A percentile compares a stretch with the other conserved stretches of the same genome.
These are phyloP conservation scores for Nothoprocta pentlandii DNA, from an alignment of 2,113 vertebrate species.

Conservation along the genomic window DNA sequence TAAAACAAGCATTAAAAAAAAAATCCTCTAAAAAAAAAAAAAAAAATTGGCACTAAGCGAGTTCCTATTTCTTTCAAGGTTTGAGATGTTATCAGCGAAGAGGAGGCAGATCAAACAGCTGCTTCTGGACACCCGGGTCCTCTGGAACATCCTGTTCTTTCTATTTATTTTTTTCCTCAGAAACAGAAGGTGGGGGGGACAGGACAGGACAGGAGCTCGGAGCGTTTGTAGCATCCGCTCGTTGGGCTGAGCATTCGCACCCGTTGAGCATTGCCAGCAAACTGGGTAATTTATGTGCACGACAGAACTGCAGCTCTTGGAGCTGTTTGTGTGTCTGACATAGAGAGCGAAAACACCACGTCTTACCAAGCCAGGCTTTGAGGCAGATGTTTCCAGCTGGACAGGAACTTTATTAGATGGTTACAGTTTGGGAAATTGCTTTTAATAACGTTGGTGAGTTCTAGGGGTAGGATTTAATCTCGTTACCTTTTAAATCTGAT, in stretches of 20 bases:
- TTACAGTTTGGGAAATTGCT: constrained; percentile 5
- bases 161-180: background rate
- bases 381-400: constrained; percentile 7
- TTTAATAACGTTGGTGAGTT: constrained; percentile 5
- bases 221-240: background rate
- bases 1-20: background rate
- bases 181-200: background rate
- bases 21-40: background rate
- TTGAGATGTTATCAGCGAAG: background rate
- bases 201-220: background rate
- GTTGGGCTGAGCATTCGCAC: background rate
- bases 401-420: constrained; percentile 31
- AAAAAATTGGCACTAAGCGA: background rate
- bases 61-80: background rate
- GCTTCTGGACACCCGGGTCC: background rate
- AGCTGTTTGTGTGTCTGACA: background rate
- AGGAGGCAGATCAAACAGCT: background rate
- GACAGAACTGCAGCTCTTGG: background rate
- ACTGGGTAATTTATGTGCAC: background rate
- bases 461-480: background rate
- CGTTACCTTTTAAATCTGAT: background rate
- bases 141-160: background rate
- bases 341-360: background rate
- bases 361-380: background rate
- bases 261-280: background rate